These are phyloP conservation scores for Muscicapa striata DNA, from an alignment of 2,797 vertebrate species.

Conservation along the genomic window DNA sequence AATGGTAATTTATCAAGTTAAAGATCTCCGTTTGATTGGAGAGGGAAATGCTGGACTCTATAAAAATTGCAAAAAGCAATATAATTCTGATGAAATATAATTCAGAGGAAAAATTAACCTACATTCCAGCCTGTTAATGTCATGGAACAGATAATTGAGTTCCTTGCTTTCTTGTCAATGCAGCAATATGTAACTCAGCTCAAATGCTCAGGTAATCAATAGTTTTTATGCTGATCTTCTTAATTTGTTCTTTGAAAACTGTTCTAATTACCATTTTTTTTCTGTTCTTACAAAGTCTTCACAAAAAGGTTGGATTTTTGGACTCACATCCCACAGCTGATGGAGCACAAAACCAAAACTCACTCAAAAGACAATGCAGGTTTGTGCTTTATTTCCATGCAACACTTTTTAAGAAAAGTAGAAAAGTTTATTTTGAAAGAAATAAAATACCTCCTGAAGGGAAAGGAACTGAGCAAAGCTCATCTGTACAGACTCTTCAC, in stretches of 20 bases:
- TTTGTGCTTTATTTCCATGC: neutral
- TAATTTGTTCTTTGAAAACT: neutral
- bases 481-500: neutral
- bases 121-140: neutral
- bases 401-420: neutral
- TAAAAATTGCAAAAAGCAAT: neutral
- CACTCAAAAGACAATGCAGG: neutral
- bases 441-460: neutral
- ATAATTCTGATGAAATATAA: neutral
- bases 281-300: neutral
- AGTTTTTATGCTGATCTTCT: neutral
- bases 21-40: neutral
- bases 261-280: neutral
- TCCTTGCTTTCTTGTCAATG: neutral
- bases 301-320: neutral
- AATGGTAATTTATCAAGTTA: neutral
- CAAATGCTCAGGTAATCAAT: neutral
- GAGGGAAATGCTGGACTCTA: neutral
- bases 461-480: neutral
- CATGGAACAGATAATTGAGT: constrained; percentile 12
- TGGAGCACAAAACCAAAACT: neutral
- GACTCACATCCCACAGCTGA: neutral
- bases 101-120: neutral
- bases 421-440: neutral
- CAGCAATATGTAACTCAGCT: neutral